These are phyloP conservation scores for Enoplosus armatus DNA, from an alignment of 2,797 vertebrate genomes.

Conservation along the genomic window DNA sequence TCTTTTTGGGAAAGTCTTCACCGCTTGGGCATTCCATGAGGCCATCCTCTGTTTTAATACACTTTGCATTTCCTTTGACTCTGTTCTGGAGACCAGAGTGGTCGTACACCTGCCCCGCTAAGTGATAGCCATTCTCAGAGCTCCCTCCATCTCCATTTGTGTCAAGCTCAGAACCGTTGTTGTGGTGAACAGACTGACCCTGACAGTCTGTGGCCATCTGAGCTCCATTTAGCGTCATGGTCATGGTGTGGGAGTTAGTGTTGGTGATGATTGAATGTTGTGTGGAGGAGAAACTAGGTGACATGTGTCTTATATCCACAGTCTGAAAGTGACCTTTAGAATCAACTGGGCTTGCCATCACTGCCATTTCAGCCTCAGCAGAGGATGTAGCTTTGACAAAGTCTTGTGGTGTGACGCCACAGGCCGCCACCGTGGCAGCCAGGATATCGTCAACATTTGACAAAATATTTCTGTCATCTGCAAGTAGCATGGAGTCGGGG, in stretches of 20 bases:
- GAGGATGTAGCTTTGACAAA: constrained; percentile 93
- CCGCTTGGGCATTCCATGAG: constrained; percentile 80
- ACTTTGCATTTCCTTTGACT: constrained; percentile 75
- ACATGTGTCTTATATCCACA: constrained; percentile 89
- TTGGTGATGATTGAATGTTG: constrained; percentile 87
- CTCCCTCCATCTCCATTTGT: constrained; percentile 86
- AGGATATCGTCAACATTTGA: constrained; percentile 98
- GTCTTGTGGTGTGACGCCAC: constrained; percentile 94
- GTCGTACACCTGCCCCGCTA: constrained; percentile 84
- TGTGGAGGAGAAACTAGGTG: constrained; percentile 88
- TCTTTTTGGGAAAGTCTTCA: constrained; percentile 90
- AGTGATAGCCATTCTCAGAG: constrained; percentile 85
- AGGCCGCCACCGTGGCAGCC: constrained; percentile 96
- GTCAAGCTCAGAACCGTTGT: constrained; percentile 86
- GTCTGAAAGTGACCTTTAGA: constrained; percentile 92
- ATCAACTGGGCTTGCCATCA: constrained; percentile 85
- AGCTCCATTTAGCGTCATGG: constrained; percentile 90
- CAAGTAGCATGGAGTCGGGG: constrained; percentile 94
- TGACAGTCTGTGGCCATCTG: constrained; percentile 89
- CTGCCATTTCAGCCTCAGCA: constrained; percentile 86
- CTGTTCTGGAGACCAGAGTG: constrained; percentile 69
- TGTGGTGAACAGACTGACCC: constrained; percentile 81
- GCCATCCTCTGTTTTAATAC: constrained; percentile 87
- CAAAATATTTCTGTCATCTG: constrained; percentile 95
- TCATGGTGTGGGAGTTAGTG: constrained; percentile 85